A percentile compares a stretch with the other conserved stretches of the same genome.
phyloP scores from a whole-genome alignment of 2,113 vertebrate genomes.

The Scophthalmus maximus region DNA sequence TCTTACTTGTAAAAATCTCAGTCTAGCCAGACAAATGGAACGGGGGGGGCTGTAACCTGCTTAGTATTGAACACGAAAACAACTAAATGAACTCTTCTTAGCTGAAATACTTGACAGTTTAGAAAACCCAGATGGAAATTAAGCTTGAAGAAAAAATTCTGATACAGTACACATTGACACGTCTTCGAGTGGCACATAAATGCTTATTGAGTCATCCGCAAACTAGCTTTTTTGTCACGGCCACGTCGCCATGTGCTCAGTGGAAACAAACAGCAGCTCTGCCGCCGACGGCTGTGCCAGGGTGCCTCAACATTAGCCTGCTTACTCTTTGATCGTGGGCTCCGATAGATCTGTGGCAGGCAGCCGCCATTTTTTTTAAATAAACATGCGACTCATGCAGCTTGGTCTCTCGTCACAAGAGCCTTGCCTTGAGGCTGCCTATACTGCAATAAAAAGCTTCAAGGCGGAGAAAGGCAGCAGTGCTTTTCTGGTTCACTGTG shows the following conservation, averaged over 20 bases:
- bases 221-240: conserved; percentile 45
- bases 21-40: conserved; percentile 24
- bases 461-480: conserved; percentile 25
- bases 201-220: conserved; percentile 55
- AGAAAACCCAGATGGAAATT: conserved; percentile 39
- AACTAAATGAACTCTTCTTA: conserved; percentile 31
- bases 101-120: conserved; percentile 19
- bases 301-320: conserved; percentile 43
- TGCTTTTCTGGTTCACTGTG: conserved; percentile 17
- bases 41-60: neutral
- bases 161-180: conserved; percentile 27
- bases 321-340: conserved; percentile 64
- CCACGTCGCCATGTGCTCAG: conserved; percentile 38
- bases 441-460: conserved; percentile 37
- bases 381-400: conserved; percentile 66
- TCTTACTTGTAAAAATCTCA: conserved; percentile 1
- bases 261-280: conserved; percentile 55
- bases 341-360: conserved; percentile 68
- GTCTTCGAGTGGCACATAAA: conserved; percentile 44
- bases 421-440: conserved; percentile 40
- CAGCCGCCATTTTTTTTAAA: conserved; percentile 60
- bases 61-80: conserved; percentile 21
- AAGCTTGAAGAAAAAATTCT: conserved; percentile 20
- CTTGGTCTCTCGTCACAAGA: conserved; percentile 35
- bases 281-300: conserved; percentile 29